Evolutionary conservation across 2,888 invertebrate genomes (phyloP).

Genomic region (Erebia epiphron): DNA sequence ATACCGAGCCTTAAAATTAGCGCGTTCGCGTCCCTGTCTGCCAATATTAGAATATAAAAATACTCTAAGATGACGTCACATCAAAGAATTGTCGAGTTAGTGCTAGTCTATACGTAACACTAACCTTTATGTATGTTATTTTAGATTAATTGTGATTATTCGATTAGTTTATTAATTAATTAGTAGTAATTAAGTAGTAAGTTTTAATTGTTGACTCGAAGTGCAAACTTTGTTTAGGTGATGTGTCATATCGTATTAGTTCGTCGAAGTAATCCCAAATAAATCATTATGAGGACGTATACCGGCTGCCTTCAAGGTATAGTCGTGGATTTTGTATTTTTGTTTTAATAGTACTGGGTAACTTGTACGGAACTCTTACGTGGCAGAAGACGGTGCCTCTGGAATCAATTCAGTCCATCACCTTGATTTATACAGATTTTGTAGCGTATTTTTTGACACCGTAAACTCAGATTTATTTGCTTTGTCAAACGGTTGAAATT

Average conservation of each 20-base stretch:
- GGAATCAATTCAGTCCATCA: background rate
- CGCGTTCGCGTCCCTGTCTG: slow-evolving; percentile 11
- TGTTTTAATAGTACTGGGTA: background rate
- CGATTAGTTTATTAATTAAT: slow-evolving; percentile 36
- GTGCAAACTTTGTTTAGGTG: slow-evolving; percentile 40
- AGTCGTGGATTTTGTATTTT: background rate
- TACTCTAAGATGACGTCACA: slow-evolving; percentile 29
- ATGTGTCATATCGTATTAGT: slow-evolving; percentile 64
- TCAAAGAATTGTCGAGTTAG: slow-evolving; percentile 36
- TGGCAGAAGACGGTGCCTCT: background rate
- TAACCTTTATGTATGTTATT: slow-evolving; percentile 23
- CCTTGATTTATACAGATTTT: background rate
- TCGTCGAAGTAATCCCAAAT: slow-evolving; percentile 43
- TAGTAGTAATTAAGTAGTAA: slow-evolving; percentile 34
- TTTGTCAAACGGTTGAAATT: no score
- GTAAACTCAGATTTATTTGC: no score
- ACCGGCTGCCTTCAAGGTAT: slow-evolving; percentile 13
- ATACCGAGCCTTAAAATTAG: no score
- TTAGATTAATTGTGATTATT: slow-evolving; percentile 53
- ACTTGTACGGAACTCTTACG: background rate
- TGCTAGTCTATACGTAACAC: slow-evolving; percentile 46
- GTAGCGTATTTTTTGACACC: no score
- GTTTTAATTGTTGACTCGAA: slow-evolving; percentile 57
- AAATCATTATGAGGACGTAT: background rate
- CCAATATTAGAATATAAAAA: slow-evolving; percentile 18